Conservation (phyloP, 2,113 vertebrate genomes). For the Cariama cristata region DNA sequence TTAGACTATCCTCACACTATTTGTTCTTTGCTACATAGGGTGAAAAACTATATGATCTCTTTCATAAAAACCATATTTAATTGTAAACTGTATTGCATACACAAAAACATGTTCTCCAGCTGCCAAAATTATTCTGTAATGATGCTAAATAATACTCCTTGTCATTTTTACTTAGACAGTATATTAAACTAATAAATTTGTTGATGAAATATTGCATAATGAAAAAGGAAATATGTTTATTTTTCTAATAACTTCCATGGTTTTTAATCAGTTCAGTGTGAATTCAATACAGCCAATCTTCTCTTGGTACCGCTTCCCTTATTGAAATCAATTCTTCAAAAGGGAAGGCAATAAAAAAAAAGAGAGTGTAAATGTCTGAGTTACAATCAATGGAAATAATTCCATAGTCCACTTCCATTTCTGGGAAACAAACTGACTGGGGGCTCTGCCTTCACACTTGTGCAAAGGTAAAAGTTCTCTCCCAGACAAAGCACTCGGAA, state of each 20-base stretch:
- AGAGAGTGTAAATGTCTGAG: conserved; percentile 17
- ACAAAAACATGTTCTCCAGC: not conserved
- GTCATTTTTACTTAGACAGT: conserved; percentile 22
- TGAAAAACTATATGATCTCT: not conserved
- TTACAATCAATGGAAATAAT: conserved; percentile 38
- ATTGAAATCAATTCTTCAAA: conserved; percentile 73
- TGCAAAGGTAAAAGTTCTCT: not conserved
- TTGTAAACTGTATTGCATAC: not conserved
- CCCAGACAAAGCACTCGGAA: not conserved
- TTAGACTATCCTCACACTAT: not conserved
- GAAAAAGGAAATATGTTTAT: conserved; percentile 57
- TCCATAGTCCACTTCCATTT: not conserved
- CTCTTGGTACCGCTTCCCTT: conserved; percentile 39
- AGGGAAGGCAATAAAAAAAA: conserved; percentile 15
- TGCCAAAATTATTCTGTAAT: conserved; percentile 21
- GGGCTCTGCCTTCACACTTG: not conserved
- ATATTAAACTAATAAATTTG: conserved; percentile 66
- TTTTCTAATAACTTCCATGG: conserved; percentile 58
- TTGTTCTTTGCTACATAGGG: not conserved
- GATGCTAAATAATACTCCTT: conserved; percentile 49
- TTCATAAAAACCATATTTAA: not conserved
- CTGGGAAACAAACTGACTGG: not conserved
- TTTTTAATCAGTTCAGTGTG: conserved; percentile 63
- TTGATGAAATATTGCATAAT: conserved; percentile 30
- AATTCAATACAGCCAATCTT: conserved; percentile 71